Evolutionary conservation across 2,888 invertebrate genomes (phyloP).

Genomic region (Rhingia campestris): DNA sequence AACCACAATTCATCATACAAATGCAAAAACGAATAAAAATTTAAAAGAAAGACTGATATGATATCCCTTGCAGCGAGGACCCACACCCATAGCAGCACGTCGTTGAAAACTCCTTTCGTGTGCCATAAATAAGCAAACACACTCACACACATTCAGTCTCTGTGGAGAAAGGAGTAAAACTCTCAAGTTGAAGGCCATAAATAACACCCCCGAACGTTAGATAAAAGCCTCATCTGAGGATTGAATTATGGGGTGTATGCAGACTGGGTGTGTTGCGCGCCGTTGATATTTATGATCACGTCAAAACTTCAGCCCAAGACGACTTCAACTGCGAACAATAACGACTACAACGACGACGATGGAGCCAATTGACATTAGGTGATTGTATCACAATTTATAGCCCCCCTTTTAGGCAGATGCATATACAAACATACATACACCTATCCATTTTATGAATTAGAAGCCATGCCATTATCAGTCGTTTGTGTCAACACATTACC

Average conservation of each 20-base stretch:
- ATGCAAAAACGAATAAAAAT: constrained; percentile 18
- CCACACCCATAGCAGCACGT: constrained; percentile 18
- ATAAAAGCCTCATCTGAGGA: constrained; percentile 69
- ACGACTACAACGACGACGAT: constrained; percentile 30
- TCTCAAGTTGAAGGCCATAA: constrained; percentile 62
- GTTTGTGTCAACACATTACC: constrained; percentile 65
- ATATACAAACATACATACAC: background rate
- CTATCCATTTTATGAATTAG: constrained; percentile 13
- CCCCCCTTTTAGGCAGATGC: constrained; percentile 10
- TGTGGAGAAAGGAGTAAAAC: constrained; percentile 57
- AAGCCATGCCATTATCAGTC: constrained; percentile 55
- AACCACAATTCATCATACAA: constrained; percentile 48
- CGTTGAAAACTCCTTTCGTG: constrained; percentile 39
- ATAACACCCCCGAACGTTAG: constrained; percentile 64
- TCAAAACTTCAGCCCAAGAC: constrained; percentile 63
- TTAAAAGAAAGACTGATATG: constrained; percentile 35
- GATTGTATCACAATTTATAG: constrained; percentile 67
- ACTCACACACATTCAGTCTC: constrained; percentile 4
- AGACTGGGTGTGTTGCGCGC: constrained; percentile 57
- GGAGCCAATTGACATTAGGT: constrained; percentile 68
- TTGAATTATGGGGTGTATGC: constrained; percentile 68
- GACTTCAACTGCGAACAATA: background rate
- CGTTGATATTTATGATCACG: constrained; percentile 68
- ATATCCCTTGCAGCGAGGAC: constrained; percentile 20
- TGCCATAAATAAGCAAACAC: constrained; percentile 57